Evolutionary conservation across 1,140 invertebrate genomes (phyloP), one percentile per base, ranked within the genome.

Genomic region (Sinella curviseta): DNA sequence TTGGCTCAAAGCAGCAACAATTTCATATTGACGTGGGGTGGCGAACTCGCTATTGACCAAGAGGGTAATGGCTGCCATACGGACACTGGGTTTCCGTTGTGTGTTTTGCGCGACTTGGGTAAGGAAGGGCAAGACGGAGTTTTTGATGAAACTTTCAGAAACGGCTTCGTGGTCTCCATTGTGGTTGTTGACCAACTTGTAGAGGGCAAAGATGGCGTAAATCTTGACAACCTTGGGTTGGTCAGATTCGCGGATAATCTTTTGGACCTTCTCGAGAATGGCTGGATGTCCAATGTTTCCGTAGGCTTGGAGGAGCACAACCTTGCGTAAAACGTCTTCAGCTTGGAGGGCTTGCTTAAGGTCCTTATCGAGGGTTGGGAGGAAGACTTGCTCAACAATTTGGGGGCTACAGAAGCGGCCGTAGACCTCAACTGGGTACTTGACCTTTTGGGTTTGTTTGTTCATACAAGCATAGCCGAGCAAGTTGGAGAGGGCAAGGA

Each of bases 51-150:
- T 31, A 30, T n/a, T 70, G 65, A 70, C 65, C 4, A 70, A 8
- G n/a, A 70, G 3, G 31, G 65, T 70, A 30, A 70, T 70, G 65
- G 65, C 65, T 14, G 65, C 65, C 65, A 70, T 70, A 12, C 65
- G 65, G 65, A 70, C 65, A 16, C 2, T 30, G 31, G 65, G 30
- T 33, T 30, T 8, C 8, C 65, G 26, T 24, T 33, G 3, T 8
- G 12, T 12, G 65, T 70, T 70, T 12, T 31, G 12, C 4, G 65
- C 26, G 26, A 31, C 65, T 31, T 70, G 65, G 12, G 1, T 2
- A 30, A 70, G 65, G 65, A 70, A 70, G 1, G 65, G 65, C 30
- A 70, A 31, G 26, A 70, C 65, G 31, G 26, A 30, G 65, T 30
- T 31, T 33, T 70, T 3, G 31, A 70, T n/a, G 8, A 70, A 30